Percentiles rank a stretch among this genome's conserved stretches.
phyloP scores from a whole-genome alignment of 2,797 vertebrate genomes.

The Masticophis lateralis region DNA sequence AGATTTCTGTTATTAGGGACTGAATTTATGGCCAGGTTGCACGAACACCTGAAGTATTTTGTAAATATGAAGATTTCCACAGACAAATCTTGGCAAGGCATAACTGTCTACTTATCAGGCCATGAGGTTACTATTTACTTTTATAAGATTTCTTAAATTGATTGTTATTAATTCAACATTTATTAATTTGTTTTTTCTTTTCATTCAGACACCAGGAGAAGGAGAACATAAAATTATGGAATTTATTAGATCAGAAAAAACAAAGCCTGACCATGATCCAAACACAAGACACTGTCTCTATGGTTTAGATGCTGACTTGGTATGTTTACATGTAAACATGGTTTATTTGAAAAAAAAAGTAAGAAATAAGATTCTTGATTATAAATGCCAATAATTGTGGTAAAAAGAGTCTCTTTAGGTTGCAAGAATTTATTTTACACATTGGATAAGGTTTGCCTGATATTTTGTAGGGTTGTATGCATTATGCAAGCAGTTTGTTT shows the following conservation, averaged over 20 bases:
- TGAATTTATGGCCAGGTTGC: conserved; percentile 94
- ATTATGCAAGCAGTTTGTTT: neutral
- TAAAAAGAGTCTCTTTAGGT: neutral
- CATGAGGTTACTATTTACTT: conserved; percentile 84
- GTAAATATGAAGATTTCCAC: conserved; percentile 94
- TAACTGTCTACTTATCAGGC: conserved; percentile 92
- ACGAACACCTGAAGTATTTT: conserved; percentile 96
- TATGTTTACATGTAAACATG: conserved; percentile 65
- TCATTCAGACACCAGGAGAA: conserved; percentile 91
- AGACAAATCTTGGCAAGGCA: conserved; percentile 91
- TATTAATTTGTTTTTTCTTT: conserved; percentile 24
- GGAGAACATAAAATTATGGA: conserved; percentile 99
- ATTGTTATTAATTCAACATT: conserved; percentile 34
- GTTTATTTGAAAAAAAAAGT: neutral
- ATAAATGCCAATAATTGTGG: neutral
- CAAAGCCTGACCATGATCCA: conserved; percentile 84
- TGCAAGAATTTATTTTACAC: neutral
- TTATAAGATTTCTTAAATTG: conserved; percentile 36
- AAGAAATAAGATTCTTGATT: neutral
- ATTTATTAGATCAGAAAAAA: conserved; percentile 93
- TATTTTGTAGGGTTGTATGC: neutral
- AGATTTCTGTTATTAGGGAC: conserved; percentile 81
- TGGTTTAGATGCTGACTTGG: conserved; percentile 97
- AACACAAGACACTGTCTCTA: conserved; percentile 99
- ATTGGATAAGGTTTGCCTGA: neutral